These are phyloP conservation scores for Drosophila meridiana DNA, from an alignment of 2,888 invertebrate species.

Conservation along the genomic window DNA sequence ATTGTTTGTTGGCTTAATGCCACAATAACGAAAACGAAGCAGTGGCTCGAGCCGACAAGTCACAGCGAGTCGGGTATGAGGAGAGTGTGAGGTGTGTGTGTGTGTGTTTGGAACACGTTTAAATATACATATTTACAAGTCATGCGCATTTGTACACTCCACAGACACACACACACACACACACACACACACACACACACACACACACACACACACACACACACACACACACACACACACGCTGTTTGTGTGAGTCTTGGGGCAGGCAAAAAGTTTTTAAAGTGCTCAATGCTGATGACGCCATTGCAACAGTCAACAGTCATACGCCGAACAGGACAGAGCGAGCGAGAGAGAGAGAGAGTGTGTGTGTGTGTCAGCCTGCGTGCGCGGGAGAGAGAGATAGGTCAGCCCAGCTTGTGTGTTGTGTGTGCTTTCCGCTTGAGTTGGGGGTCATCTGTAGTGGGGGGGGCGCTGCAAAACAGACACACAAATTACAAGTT, in stretches of 20 bases:
- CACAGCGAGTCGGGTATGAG: slow-evolving; percentile 3
- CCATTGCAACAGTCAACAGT: slow-evolving; percentile 61
- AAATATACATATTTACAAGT: slow-evolving; percentile 61
- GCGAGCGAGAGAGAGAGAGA: slow-evolving; percentile 6
- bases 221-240: slow-evolving; percentile 11
- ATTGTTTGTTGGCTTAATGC: slow-evolving; percentile 80
- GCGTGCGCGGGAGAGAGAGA: slow-evolving; percentile 16
- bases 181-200: neutral
- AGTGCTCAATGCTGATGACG: slow-evolving; percentile 63
- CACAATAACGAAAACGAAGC: slow-evolving; percentile 69
- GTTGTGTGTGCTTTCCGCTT: slow-evolving; percentile 48
- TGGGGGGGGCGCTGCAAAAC: slow-evolving; percentile 10
- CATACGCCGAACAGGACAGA: slow-evolving; percentile 29
- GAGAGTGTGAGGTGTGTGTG: slow-evolving; percentile 7
- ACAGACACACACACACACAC: slow-evolving; percentile 13
- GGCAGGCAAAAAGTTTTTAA: slow-evolving; percentile 72
- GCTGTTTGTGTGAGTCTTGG: slow-evolving; percentile 51
- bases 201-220: slow-evolving; percentile 16
- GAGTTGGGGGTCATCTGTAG: slow-evolving; percentile 36
- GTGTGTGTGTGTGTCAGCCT: neutral
- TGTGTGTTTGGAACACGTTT: slow-evolving; percentile 60
- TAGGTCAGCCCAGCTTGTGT: slow-evolving; percentile 33
- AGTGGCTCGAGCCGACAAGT: slow-evolving; percentile 61
- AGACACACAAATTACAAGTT: slow-evolving; percentile 37
- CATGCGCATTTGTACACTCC: slow-evolving; percentile 64